Evolutionary conservation across 2,888 invertebrate species (phyloP).

Genomic region (Heliconius sara): DNA sequence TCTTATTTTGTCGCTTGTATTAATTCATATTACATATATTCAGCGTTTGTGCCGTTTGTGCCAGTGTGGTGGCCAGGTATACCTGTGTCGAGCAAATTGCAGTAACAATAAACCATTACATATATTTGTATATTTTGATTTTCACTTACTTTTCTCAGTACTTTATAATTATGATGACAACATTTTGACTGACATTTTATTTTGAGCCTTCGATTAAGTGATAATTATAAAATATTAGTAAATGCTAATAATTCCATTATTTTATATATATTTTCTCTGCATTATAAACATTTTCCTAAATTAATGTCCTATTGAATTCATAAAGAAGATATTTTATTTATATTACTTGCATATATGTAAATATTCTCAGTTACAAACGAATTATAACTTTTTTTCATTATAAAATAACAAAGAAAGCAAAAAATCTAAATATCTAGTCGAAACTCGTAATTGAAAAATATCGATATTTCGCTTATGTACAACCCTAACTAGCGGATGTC

Average conservation of each 20-base stretch:
- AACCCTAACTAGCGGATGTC: neutral
- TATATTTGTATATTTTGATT: constrained; percentile 27
- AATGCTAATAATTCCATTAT: neutral
- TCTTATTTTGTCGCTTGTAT: constrained; percentile 50
- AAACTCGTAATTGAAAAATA: neutral
- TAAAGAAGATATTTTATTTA: too few relatives aligned
- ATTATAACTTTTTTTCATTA: too few relatives aligned
- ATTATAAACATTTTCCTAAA: neutral
- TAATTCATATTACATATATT: constrained; percentile 18
- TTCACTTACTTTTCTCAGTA: constrained; percentile 5
- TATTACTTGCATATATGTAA: too few relatives aligned
- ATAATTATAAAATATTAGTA: too few relatives aligned
- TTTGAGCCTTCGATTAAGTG: too few relatives aligned
- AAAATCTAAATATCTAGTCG: neutral
- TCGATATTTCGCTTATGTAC: neutral
- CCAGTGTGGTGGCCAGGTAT: neutral
- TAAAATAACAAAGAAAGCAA: neutral
- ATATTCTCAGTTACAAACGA: too few relatives aligned
- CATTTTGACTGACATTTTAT: too few relatives aligned
- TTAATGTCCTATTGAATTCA: neutral
- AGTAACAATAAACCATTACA: constrained; percentile 31
- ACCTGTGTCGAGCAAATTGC: constrained; percentile 22
- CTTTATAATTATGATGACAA: neutral
- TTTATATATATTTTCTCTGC: neutral
- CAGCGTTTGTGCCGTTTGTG: constrained; percentile 11